These are phyloP conservation scores for Sebastes iracundus DNA, from an alignment of 2,797 vertebrate species.

Conservation along the genomic window DNA sequence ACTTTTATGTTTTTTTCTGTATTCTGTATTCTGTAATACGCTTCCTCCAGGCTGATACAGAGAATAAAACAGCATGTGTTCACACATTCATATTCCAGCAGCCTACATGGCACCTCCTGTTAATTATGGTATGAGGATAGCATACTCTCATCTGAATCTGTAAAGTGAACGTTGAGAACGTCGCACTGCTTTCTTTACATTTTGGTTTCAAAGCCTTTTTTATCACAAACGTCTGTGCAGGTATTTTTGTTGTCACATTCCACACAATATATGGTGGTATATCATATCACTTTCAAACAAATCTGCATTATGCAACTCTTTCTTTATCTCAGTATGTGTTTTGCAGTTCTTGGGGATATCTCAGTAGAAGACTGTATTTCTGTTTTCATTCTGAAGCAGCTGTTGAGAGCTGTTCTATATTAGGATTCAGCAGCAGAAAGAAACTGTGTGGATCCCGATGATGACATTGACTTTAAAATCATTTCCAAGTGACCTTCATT, in stretches of 20 bases:
- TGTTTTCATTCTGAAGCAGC: background rate
- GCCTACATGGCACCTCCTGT: background rate
- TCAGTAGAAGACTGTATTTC: background rate
- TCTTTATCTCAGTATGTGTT: background rate
- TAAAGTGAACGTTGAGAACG: background rate
- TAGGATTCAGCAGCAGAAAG: constrained; percentile 14
- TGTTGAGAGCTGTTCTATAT: background rate
- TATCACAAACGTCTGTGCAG: background rate
- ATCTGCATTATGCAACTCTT: background rate
- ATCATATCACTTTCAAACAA: background rate
- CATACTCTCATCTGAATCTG: background rate
- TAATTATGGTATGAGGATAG: background rate
- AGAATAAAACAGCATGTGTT: background rate
- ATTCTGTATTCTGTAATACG: background rate
- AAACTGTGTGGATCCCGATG: background rate
- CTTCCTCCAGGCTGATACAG: background rate
- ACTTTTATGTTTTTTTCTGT: background rate
- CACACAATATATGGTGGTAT: background rate
- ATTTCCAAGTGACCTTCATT: constrained; percentile 28
- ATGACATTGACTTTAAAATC: constrained; percentile 28
- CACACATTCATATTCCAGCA: background rate
- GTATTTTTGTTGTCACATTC: background rate
- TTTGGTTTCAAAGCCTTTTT: background rate
- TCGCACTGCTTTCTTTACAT: background rate
- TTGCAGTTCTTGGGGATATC: background rate